A percentile compares a stretch with the other conserved stretches of the same genome.
Conservation (phyloP, 2,113 vertebrate species). For the Sphyrna mokarran region DNA sequence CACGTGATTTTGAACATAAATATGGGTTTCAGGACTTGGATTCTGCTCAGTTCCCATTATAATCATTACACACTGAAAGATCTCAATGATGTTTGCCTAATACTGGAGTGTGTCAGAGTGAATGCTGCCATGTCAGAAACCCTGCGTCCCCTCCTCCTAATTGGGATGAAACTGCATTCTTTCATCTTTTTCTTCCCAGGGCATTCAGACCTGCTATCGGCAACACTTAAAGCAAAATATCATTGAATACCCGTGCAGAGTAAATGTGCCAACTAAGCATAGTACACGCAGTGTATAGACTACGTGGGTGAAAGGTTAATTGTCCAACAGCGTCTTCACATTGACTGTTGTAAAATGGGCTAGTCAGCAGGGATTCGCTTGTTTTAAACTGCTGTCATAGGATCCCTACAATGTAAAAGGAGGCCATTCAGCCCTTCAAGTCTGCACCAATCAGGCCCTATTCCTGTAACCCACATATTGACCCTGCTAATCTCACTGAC, state of each 20-base stretch:
- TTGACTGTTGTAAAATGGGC: background rate
- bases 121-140: background rate
- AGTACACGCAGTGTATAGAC: background rate
- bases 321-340: background rate
- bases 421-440: no score
- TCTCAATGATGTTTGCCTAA: background rate
- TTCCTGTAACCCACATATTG: no score
- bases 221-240: background rate
- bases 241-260: background rate
- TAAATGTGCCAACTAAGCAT: background rate
- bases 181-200: constrained; percentile 4
- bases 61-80: background rate
- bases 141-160: background rate
- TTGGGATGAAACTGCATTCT: constrained; percentile 3
- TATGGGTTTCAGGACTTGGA: background rate
- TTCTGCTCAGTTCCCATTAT: background rate
- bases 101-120: background rate
- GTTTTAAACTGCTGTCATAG: background rate
- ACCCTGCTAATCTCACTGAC: no score
- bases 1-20: no score
- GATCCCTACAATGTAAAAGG: no score
- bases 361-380: background rate
- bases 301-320: background rate
- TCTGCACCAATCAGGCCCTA: no score
- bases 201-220: background rate